A percentile compares a stretch with the other conserved stretches of the same genome.
Evolutionary conservation across 1,140 invertebrate species (phyloP).

Genomic region (Lutraria rhynchaena): DNA sequence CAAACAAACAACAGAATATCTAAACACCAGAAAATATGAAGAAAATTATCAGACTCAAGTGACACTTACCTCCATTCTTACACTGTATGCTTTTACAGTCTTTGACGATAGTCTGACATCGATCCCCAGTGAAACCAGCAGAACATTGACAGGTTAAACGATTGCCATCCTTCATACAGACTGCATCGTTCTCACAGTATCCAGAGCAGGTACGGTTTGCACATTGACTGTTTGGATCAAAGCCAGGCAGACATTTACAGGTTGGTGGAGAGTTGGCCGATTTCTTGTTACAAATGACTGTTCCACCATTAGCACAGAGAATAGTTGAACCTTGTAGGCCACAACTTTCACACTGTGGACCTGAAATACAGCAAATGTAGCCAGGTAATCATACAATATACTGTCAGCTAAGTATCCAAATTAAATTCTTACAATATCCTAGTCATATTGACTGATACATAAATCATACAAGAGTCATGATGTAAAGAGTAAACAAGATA

Average conservation of each 20-base stretch:
- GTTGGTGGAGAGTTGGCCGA: neutral
- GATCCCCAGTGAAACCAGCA: constrained; percentile 12
- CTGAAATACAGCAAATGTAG: no score
- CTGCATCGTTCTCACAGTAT: constrained; percentile 29
- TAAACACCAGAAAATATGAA: no score
- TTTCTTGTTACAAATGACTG: constrained; percentile 18
- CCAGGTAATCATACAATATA: no score
- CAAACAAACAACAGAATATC: no score
- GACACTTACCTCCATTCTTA: constrained; percentile 51
- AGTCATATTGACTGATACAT: no score
- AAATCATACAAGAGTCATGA: no score
- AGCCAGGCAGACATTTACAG: constrained; percentile 37
- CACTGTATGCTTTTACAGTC: constrained; percentile 14
- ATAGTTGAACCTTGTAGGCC: constrained; percentile 10
- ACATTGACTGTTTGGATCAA: constrained; percentile 26
- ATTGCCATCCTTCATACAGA: neutral
- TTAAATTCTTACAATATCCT: no score
- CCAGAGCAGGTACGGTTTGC: constrained; percentile 21
- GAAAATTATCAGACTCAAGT: no score
- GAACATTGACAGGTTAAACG: constrained; percentile 15
- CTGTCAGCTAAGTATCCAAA: no score
- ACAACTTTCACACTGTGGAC: constrained; percentile 37
- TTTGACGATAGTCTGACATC: constrained; percentile 21
- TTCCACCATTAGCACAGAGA: constrained; percentile 35
- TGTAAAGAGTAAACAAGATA: no score